Percentiles rank a stretch among this genome's conserved stretches.
Evolutionary conservation across 2,113 vertebrate genomes (phyloP).

Genomic region (Microcebus murinus): DNA sequence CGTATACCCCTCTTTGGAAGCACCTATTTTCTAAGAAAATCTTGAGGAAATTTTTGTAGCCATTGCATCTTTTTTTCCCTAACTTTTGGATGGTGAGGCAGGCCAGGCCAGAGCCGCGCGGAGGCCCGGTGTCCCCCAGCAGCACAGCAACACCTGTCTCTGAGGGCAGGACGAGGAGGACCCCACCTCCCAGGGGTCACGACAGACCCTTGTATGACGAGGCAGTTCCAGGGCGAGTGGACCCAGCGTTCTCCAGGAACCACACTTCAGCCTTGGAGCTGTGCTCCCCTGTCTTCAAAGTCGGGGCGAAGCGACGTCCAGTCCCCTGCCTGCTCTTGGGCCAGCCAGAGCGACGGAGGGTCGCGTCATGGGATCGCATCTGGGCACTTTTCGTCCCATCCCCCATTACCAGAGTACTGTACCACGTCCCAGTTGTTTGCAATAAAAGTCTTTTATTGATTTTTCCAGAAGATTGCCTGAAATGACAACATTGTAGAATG

Average conservation of each 20-base stretch:
- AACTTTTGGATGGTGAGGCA: not conserved
- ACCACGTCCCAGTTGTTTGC: not conserved
- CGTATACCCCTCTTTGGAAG: not conserved
- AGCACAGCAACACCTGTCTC: not conserved
- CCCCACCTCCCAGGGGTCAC: not conserved
- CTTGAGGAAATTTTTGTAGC: not conserved
- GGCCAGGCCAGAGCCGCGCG: not conserved
- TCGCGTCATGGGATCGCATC: not conserved
- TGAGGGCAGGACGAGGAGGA: not conserved
- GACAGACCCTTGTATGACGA: not conserved
- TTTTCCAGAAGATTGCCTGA: not conserved
- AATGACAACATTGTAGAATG: not conserved
- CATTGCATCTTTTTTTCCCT: not conserved
- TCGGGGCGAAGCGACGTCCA: not conserved
- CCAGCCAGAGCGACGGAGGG: not conserved
- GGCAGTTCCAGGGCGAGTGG: not conserved
- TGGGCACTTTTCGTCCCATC: not conserved
- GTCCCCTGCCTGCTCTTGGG: not conserved
- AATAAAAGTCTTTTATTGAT: not conserved
- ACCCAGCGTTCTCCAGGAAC: not conserved
- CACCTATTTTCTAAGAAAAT: conserved; percentile 53
- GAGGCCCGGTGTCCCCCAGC: not conserved
- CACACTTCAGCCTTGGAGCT: not conserved
- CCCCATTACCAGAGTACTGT: not conserved
- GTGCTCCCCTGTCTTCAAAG: not conserved